Conservation (phyloP, 2,888 invertebrate species). For the Drosophila barbarae region DNA sequence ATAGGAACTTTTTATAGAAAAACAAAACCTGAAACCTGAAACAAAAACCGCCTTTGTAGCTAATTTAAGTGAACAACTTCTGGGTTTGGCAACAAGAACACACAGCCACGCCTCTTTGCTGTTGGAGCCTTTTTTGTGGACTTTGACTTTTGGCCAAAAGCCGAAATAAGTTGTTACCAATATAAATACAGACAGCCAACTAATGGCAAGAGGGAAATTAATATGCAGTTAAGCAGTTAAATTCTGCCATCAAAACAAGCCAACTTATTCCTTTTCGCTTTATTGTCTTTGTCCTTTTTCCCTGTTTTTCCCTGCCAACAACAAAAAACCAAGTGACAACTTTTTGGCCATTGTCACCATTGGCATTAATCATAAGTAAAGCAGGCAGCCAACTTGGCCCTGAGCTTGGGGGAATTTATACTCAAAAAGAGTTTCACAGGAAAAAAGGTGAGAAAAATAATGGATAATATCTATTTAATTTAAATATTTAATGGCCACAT, state of each 20-base stretch:
- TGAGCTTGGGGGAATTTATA: not conserved
- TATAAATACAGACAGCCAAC: constrained; percentile 21
- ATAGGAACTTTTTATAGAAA: not conserved
- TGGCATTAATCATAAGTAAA: constrained; percentile 60
- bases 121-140: constrained; percentile 39
- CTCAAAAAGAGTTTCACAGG: not conserved
- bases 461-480: not conserved
- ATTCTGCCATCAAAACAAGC: constrained; percentile 42
- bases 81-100: constrained; percentile 36
- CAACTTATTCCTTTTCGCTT: not conserved
- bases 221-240: constrained; percentile 68
- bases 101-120: constrained; percentile 42
- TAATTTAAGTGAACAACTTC: constrained; percentile 41
- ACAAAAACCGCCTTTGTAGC: constrained; percentile 23
- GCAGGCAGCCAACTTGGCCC: constrained; percentile 2
- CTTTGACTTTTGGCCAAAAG: constrained; percentile 34
- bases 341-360: constrained; percentile 38
- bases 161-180: constrained; percentile 38
- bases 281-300: not conserved
- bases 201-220: constrained; percentile 44
- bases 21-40: not conserved
- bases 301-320: not conserved
- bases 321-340: constrained; percentile 15
- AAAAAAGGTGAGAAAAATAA: not conserved
- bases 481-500: not conserved